A percentile compares a stretch with the other conserved stretches of the same genome.
Evolutionary conservation across 2,113 vertebrate species (phyloP).

Genomic region (Syngnathus typhle): DNA sequence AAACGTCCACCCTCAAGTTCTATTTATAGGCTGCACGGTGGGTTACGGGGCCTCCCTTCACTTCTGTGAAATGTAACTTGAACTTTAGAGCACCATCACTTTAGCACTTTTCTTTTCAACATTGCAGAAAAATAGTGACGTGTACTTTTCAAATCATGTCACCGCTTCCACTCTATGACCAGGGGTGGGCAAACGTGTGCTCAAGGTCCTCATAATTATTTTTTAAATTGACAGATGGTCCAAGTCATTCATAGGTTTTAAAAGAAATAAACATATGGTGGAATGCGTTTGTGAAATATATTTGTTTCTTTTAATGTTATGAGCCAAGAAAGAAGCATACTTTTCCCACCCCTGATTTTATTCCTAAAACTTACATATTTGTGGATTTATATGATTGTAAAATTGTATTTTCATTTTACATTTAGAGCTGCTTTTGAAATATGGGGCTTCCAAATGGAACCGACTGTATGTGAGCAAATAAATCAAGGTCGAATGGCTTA

Average conservation of each 20-base stretch:
- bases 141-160: neutral
- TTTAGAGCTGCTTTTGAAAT: neutral
- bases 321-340: neutral
- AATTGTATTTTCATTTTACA: neutral
- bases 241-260: neutral
- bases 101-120: conserved; percentile 29
- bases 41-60: conserved; percentile 38
- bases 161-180: neutral
- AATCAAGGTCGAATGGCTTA: neutral
- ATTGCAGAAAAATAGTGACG: conserved; percentile 16
- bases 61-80: conserved; percentile 50
- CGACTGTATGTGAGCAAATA: neutral
- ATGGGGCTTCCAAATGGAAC: neutral
- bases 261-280: neutral
- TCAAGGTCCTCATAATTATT: neutral
- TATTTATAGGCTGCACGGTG: conserved; percentile 52
- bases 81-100: conserved; percentile 36
- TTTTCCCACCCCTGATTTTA: neutral
- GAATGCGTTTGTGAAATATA: too few relatives aligned
- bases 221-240: neutral
- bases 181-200: neutral
- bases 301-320: neutral
- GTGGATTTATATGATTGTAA: neutral
- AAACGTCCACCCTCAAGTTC: conserved; percentile 33
- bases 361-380: neutral